Percentiles rank a stretch among this genome's conserved stretches.
Conservation (phyloP, 1,140 invertebrate genomes). For the Subanguina moxae region DNA sequence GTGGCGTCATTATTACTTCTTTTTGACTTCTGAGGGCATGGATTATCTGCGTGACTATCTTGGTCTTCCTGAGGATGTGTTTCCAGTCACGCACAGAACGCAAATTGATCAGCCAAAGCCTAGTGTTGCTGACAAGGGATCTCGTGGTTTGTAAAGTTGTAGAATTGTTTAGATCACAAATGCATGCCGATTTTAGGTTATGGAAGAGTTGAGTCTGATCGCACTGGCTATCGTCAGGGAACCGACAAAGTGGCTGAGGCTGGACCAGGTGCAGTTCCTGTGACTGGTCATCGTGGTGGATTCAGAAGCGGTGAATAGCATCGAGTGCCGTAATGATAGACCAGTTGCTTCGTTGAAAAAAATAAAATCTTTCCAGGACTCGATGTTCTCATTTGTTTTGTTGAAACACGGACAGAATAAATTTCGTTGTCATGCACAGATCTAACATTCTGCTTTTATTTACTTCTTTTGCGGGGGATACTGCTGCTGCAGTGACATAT, state of each 20-base stretch:
- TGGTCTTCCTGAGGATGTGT: no score
- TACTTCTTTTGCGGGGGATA: no score
- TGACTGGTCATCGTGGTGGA: constrained; percentile 46
- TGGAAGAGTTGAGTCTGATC: constrained; percentile 45
- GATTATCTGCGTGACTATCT: constrained; percentile 88
- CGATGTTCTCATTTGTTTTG: no score
- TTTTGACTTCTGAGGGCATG: constrained; percentile 95
- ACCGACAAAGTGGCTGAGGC: constrained; percentile 53
- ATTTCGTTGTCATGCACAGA: no score
- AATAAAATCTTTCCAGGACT: no score
- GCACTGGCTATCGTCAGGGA: constrained; percentile 45
- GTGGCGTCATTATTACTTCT: constrained; percentile 99
- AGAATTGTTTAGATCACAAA: not conserved
- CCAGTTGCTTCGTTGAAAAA: no score
- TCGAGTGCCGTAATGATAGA: no score
- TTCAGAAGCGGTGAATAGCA: no score
- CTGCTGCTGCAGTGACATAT: no score
- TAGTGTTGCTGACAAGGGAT: constrained; percentile 4
- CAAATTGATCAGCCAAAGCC: constrained; percentile 62
- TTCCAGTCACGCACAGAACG: constrained; percentile 84
- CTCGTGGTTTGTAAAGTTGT: not conserved
- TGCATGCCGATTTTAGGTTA: constrained; percentile 28
- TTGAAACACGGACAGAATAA: no score
- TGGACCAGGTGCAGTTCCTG: constrained; percentile 50
- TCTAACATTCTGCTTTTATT: no score